A percentile compares a stretch with the other conserved stretches of the same genome.
Conservation (phyloP, 2,888 invertebrate species). For the Nymphalis c-album region DNA sequence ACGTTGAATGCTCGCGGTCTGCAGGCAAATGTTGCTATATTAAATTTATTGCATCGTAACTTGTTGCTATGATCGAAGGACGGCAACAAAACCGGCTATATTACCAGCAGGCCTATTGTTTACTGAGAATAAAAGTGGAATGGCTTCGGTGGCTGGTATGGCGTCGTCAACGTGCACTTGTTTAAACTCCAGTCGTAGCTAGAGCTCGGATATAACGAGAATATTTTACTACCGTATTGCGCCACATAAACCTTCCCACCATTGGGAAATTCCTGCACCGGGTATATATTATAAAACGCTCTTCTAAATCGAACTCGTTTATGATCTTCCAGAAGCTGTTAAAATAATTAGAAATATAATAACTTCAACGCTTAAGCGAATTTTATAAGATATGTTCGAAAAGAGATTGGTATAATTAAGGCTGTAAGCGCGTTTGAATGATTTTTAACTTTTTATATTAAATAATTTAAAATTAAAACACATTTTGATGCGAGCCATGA, state of each 20-base stretch:
- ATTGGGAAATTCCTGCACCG: constrained; percentile 41
- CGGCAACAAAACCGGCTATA: constrained; percentile 62
- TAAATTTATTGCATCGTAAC: constrained; percentile 78
- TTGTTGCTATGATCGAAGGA: constrained; percentile 70
- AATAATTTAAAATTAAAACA: no score
- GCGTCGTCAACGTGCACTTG: constrained; percentile 59
- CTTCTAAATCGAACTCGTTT: constrained; percentile 2
- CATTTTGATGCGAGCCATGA: no score
- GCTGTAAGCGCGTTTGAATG: background rate
- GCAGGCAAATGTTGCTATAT: constrained; percentile 74
- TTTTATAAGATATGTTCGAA: constrained; percentile 48
- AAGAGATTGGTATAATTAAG: constrained; percentile 16
- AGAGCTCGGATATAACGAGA: constrained; percentile 50
- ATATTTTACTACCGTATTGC: constrained; percentile 45
- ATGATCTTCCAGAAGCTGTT: background rate
- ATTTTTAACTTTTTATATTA: background rate
- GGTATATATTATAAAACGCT: constrained; percentile 13
- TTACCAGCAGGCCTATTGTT: constrained; percentile 71
- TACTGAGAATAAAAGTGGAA: constrained; percentile 70
- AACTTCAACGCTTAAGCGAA: background rate
- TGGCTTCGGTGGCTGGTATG: constrained; percentile 49
- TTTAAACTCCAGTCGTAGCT: constrained; percentile 59
- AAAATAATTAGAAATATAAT: background rate
- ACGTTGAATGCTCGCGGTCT: constrained; percentile 59
- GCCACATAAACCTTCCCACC: constrained; percentile 37